Evolutionary conservation across 2,113 vertebrate species (phyloP), one percentile per base, ranked within the genome.

Genomic region (Misgurnus mizolepis): DNA sequence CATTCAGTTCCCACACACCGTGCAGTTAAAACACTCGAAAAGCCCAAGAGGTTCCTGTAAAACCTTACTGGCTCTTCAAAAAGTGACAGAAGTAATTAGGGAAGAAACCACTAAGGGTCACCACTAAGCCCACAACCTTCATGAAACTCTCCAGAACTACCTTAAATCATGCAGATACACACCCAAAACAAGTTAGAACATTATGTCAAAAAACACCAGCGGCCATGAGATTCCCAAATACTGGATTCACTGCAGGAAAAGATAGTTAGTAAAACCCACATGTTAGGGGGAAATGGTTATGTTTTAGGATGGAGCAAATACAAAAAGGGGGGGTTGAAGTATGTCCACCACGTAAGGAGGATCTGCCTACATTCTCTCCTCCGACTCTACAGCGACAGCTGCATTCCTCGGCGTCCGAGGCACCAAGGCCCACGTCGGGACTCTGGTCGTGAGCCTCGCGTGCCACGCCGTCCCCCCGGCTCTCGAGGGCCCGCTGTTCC

Each of bases 281-380:
- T 56, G 70, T 53, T 69, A 58, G 53, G 47, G 58, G 64, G 70
- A 82, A 87, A 17, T 61, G 61, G n/a, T 79, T 17, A 49, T 43
- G 75, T 18, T 53, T 66, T 50, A 60, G 67, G 41, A 45, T 50
- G 55, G 67, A 62, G 49, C n/a, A 60, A 39, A 43, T 45, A 22
- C 41, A 4, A 61, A 72, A 41, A 73, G 43, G 47, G 71, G 14
- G 45, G 14, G 34, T 67, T 79, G 82, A 90, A 80, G 89, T 58
- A 70, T 88, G 83, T 85, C 87, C 89, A 89, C 90, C 90, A 94
- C 92, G 87, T 87, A 89, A 84, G 88, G 90, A 83, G 67, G 56
- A 53, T 47, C 92, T 91, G 94, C 96, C 84, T 98, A 98, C 96
- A 91, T 93, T 91, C 86, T 92, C 91, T 93, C 91, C 93, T 90